These are phyloP conservation scores for Sterrhoptilus dennistouni DNA, from an alignment of 2,113 vertebrate species.

Conservation along the genomic window DNA sequence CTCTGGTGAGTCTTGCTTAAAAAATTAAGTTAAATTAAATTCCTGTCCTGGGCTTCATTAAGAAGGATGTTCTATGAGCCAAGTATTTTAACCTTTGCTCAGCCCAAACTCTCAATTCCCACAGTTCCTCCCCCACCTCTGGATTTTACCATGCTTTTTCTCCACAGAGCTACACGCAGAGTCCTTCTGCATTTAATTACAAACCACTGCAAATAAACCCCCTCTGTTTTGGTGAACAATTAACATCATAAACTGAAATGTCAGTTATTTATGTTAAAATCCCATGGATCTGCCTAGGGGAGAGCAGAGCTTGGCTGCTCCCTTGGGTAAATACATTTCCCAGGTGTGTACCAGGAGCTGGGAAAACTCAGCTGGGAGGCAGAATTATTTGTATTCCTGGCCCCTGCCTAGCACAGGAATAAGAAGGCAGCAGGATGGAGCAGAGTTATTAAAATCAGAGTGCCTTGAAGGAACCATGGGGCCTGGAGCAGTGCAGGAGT, in stretches of 20 bases:
- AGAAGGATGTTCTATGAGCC: constrained; percentile 8
- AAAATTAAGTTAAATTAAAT: constrained; percentile 29
- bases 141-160: not conserved
- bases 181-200: constrained; percentile 31
- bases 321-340: not conserved
- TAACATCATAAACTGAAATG: not conserved
- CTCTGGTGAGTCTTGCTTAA: constrained; percentile 16
- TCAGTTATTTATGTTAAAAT: not conserved
- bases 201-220: not conserved
- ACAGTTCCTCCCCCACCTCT: not conserved
- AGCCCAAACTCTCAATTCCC: not conserved
- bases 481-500: not conserved
- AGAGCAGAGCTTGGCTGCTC: not conserved
- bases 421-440: not conserved
- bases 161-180: not conserved
- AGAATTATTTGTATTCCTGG: not conserved
- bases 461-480: not conserved
- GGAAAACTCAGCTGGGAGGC: not conserved
- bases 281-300: not conserved
- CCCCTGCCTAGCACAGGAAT: not conserved
- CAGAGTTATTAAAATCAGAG: not conserved
- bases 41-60: constrained; percentile 45
- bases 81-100: constrained; percentile 57
- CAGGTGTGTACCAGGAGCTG: not conserved
- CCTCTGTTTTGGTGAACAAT: not conserved